These are phyloP conservation scores for Zaprionus tsacasi DNA, from an alignment of 1,140 invertebrate species.

Conservation along the genomic window DNA sequence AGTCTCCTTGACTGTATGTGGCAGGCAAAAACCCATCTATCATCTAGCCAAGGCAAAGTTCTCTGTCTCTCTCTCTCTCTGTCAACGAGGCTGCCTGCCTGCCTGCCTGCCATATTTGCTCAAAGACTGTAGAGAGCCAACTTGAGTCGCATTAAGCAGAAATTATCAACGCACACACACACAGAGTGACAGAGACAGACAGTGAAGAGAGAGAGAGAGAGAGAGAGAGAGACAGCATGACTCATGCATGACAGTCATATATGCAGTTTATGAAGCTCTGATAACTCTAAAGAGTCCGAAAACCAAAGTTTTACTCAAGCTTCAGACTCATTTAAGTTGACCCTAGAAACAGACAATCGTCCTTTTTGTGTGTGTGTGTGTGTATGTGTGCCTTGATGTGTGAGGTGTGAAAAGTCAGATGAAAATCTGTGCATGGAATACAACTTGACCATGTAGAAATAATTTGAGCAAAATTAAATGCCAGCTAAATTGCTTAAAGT, in stretches of 20 bases:
- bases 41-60: conserved; percentile 31
- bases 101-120: conserved; percentile 65
- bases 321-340: not conserved
- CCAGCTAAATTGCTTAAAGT: not conserved
- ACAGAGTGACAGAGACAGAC: not conserved
- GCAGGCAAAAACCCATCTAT: conserved; percentile 50
- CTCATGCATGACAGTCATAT: conserved; percentile 29
- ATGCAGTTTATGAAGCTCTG: conserved; percentile 24
- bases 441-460: not conserved
- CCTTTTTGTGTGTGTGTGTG: not conserved
- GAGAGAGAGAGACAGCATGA: not conserved
- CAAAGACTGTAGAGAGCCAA: conserved; percentile 77
- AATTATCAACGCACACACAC: conserved; percentile 65
- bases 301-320: conserved; percentile 1
- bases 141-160: conserved; percentile 77
- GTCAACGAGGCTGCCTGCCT: conserved; percentile 20
- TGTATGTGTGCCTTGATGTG: not conserved
- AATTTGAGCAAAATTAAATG: not conserved
- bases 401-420: conserved; percentile 4
- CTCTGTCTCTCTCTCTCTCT: conserved; percentile 4
- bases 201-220: not conserved
- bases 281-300: conserved; percentile 16
- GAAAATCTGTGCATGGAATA: not conserved
- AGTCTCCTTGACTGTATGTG: not conserved
- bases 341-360: conserved; percentile 8